Evolutionary conservation across 2,113 vertebrate genomes (phyloP), one percentile per base, ranked within the genome.

Genomic region (Gasterosteus nipponicus): DNA sequence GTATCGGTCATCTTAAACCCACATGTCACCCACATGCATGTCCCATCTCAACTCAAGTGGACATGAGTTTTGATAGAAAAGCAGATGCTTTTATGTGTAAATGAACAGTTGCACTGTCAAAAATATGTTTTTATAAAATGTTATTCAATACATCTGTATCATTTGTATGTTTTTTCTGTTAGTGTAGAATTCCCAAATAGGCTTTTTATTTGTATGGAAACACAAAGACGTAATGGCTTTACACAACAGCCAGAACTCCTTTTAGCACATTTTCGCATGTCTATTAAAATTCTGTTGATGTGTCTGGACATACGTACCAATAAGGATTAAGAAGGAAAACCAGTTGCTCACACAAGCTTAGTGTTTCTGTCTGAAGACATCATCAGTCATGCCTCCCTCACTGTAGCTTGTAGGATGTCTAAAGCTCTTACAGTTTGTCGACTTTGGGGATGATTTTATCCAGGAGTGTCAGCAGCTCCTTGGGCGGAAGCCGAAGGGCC

Each of bases 241-340:
- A 51, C 33, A 56, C 47, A 70, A 66, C 65, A 60, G 67, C 54
- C 75, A 76, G 57, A 73, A 67, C 73, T 29, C 74, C 19, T 78
- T 47, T 77, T 35, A 83, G 47, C 49, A 61, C 57, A 87, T 72
- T 60, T 82, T 38, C 58, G 38, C 60, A 58, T 19, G 54, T 57
- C 47, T 60, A 41, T 70, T 84, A 57, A 85, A 73, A 75, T 74
- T 10, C 18, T 63, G 44, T 39, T 68, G 61, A 51, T 85, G 33
- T 82, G 53, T 59, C 26, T 69, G 19, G 59, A 74, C 29, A 56
- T 79, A 38, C 19, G 33, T 79, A 38, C 19, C 57, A 66, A 64
- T 83, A 67, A 79, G 49, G 60, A 76, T 61, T 62, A 77, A 69
- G 22, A 66, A 29, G 18, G 26, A 59, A 84, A 83, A 64, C 41